Evolutionary conservation across 2,113 vertebrate species (phyloP).

Genomic region (Pristiophorus japonicus): DNA sequence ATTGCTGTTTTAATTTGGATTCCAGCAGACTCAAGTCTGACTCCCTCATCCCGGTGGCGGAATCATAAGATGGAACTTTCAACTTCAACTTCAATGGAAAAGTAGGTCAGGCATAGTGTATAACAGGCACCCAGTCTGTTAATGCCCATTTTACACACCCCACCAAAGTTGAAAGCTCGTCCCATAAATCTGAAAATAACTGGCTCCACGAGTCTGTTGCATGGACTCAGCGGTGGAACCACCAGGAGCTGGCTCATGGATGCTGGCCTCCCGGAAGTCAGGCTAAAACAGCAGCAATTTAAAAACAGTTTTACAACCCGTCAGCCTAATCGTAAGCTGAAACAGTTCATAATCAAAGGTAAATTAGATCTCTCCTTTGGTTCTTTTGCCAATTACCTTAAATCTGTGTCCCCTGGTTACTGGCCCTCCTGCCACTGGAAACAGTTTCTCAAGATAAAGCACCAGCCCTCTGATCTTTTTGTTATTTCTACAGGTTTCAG

Average conservation of each 20-base stretch:
- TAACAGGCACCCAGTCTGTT: background rate
- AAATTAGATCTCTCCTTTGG: background rate
- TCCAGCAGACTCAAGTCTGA: background rate
- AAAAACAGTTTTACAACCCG: background rate
- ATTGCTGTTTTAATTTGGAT: slow-evolving; percentile 19
- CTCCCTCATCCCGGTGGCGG: background rate
- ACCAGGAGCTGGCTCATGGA: background rate
- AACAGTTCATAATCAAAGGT: background rate
- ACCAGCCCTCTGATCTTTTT: background rate
- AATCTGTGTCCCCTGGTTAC: background rate
- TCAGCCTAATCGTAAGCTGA: background rate
- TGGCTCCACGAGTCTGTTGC: background rate
- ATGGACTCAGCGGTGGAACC: background rate
- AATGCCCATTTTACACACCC: background rate
- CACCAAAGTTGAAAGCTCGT: background rate
- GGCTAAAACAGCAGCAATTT: background rate
- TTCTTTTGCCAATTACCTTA: background rate
- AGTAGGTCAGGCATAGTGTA: background rate
- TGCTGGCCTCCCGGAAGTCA: background rate
- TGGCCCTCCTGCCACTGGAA: background rate
- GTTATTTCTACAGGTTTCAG: background rate
- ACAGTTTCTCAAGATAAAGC: background rate
- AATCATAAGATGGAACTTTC: background rate
- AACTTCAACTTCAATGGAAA: background rate
- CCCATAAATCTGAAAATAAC: background rate